Base-by-base conservation (phyloP, 2,888 invertebrate genomes). In the Nephrotoma appendiculata region DNA sequence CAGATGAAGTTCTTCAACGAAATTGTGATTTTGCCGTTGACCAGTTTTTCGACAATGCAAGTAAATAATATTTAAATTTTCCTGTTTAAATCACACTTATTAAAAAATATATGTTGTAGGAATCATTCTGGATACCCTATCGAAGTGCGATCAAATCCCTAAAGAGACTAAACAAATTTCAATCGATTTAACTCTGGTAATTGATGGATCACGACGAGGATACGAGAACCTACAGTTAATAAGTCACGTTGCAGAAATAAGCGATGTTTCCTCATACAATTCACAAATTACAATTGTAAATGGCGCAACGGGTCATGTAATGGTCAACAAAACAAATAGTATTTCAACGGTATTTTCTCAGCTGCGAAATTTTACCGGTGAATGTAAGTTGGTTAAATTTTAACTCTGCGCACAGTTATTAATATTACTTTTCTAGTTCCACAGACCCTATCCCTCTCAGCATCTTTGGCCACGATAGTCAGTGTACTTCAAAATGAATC, bases 201-300 rank as follows among this genome's bases (percentile, higher is more conserved):
- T 94, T 0, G 94, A 94, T 89, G 93, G 93, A 41, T 92, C 93
- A 15, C 94, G 94, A 92, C 92, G 92, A 87, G 92, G 92, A 85
- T 93, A 93, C 88, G 92, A 93, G 87, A 92, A 93, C 9, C 91
- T 93, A 89, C 92, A 93, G 90, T 92, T 94, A 88, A 91, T 94
- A 88, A 95, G 95, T 41, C 92, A 93, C 90, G 89, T 95, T 57
- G 92, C 93, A 41, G 93, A 94, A 86, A 92, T 93, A 43, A 89
- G 93, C 4, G 94, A 95, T 88, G 92, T 95, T 41, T 93, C 93
- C 6, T 91, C 92, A 88, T 92, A 93, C 88, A 93, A 94, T 1
- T 94, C 94, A 87, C 92, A 93, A 85, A 90, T 95, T 87, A 94
- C 93, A 0, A 90, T 95, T 42, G 91, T 95, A 43, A 94, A 95